A percentile compares a stretch with the other conserved stretches of the same genome.
Evolutionary conservation across 2,113 vertebrate species (phyloP).

Genomic region (Meleagris gallopavo): DNA sequence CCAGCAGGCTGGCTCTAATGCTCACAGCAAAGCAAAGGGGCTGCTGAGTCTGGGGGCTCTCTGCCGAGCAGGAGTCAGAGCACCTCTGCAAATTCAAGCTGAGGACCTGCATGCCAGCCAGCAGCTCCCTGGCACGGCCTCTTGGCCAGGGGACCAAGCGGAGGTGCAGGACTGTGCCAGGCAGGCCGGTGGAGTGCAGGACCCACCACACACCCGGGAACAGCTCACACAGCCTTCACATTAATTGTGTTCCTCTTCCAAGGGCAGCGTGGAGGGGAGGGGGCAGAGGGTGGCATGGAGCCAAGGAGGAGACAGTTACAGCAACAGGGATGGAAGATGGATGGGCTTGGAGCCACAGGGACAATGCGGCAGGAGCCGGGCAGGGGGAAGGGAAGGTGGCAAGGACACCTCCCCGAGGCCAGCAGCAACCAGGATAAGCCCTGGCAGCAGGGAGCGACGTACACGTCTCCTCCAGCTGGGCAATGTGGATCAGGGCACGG

Average conservation of each 20-base stretch:
- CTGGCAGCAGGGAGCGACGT: slow-evolving; percentile 47
- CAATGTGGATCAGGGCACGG: slow-evolving; percentile 93
- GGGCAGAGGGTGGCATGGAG: slow-evolving; percentile 36
- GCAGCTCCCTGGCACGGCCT: slow-evolving; percentile 4
- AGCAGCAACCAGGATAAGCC: fast-evolving
- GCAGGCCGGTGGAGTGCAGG: background rate
- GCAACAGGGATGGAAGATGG: slow-evolving; percentile 53
- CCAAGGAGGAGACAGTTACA: slow-evolving; percentile 22
- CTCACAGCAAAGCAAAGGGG: background rate
- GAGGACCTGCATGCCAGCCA: background rate
- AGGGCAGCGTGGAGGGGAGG: slow-evolving; percentile 36
- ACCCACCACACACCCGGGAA: background rate
- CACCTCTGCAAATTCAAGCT: background rate
- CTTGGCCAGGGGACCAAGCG: background rate
- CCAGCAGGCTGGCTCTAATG: background rate
- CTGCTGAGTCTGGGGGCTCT: background rate
- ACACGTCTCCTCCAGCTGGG: slow-evolving; percentile 93
- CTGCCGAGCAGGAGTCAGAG: fast-evolving
- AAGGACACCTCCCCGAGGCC: background rate
- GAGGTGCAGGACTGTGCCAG: background rate
- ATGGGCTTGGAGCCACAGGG: slow-evolving; percentile 36
- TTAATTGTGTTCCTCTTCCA: slow-evolving; percentile 54
- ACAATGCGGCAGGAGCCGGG: slow-evolving; percentile 38
- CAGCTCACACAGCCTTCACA: background rate
- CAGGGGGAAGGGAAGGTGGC: slow-evolving; percentile 52